Base-by-base conservation (phyloP, 2,113 vertebrate genomes). In the Scartelaos histophorus region DNA sequence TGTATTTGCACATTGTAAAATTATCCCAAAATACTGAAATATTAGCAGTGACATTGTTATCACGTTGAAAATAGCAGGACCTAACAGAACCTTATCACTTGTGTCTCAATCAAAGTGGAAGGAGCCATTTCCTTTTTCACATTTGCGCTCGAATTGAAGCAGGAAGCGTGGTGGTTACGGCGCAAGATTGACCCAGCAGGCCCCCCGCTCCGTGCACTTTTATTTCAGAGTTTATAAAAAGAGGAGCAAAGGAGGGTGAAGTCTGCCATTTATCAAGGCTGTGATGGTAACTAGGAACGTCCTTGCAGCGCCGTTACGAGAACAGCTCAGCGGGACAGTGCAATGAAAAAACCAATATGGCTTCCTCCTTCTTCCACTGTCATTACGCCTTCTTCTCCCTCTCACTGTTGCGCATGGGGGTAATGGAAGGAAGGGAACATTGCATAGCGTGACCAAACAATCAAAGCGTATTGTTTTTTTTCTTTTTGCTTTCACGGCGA, bases 161-260 rank as follows among this genome's bases (percentile, higher is more conserved):
- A 47, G 51, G 51, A 16, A 58, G 64, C 38, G 47, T 51, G 77
- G n/a, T 61, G 67, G 67, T 69, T 22, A 76, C 51, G 67, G 70
- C 53, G 70, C 25, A 69, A 82, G 66, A 73, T 29, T 57, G 83
- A 77, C 78, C 76, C 76, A 76, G 78, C 69, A 15, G 70, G 70
- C 69, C 22, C 60, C 22, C 56, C n/a, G 61, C 73, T 75, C 68
- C 74, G 67, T 66, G 72, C 45, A 54, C 53, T 79, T 82, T 69
- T 80, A 73, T 71, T 82, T 85, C 68, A 46, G 29, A 47, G 66
- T 81, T 80, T 67, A 75, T 79, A 58, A 73, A 64, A 73, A 69
- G 66, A 38, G 77, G 78, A 15, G 62, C 73, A 47, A 67, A 58
- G 66, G 74, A 75, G 70, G 74, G 68, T 66, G 76, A 81, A 71